Evolutionary conservation across 1,140 invertebrate genomes (phyloP).

Genomic region (Neodiprion fabricii): DNA sequence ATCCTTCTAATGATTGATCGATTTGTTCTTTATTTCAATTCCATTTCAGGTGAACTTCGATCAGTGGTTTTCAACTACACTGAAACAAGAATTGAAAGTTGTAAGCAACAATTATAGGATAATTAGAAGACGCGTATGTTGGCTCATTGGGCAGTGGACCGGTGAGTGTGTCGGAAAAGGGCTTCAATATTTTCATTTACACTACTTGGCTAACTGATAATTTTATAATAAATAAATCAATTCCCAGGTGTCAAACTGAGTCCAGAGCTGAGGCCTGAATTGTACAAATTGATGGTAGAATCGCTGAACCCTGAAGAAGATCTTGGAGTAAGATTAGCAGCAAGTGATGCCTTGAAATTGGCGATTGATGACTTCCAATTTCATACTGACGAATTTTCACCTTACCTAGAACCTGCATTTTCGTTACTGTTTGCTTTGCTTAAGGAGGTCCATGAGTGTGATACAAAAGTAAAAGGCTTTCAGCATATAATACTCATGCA

Average conservation of each 20-base stretch:
- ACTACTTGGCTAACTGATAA: conserved; percentile 6
- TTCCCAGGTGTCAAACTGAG: conserved; percentile 80
- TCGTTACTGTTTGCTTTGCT: conserved; percentile 82
- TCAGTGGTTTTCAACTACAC: conserved; percentile 85
- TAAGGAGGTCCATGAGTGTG: conserved; percentile 88
- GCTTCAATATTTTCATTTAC: neutral
- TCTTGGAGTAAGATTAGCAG: conserved; percentile 83
- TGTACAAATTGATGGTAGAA: conserved; percentile 82
- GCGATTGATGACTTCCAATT: conserved; percentile 94
- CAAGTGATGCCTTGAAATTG: conserved; percentile 76
- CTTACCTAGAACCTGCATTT: conserved; percentile 81
- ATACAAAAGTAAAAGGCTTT: conserved; percentile 77
- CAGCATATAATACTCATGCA: conserved; percentile 23
- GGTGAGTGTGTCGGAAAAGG: conserved; percentile 29
- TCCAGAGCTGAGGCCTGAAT: conserved; percentile 74
- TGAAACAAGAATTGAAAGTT: conserved; percentile 83
- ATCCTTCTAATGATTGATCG: neutral
- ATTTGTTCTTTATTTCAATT: conserved; percentile 11
- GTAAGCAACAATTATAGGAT: conserved; percentile 87
- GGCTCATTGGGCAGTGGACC: conserved; percentile 74
- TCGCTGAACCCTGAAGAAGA: conserved; percentile 77
- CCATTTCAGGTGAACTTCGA: conserved; percentile 82
- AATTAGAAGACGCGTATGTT: conserved; percentile 85
- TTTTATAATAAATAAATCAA: conserved; percentile 1
- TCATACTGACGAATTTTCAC: conserved; percentile 81